These are phyloP conservation scores for Drosophila pseudoobscura DNA, from an alignment of 1,140 invertebrate genomes.

Conservation along the genomic window DNA sequence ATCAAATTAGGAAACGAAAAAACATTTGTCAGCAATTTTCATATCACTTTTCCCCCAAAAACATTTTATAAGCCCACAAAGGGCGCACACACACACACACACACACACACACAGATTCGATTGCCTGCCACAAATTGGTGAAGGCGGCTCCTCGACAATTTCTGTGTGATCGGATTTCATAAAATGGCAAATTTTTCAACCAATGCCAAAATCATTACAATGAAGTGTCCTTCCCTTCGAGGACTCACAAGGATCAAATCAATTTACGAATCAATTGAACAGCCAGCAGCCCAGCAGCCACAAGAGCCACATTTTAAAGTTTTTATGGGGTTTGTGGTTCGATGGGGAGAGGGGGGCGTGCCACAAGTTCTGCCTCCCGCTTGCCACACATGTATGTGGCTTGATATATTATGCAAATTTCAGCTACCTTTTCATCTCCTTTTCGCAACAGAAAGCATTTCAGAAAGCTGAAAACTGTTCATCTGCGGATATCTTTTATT, in stretches of 20 bases:
- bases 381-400: constrained; percentile 21
- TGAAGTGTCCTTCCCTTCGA: constrained; percentile 29
- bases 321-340: constrained; percentile 38
- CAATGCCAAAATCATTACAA: constrained; percentile 64
- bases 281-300: constrained; percentile 38
- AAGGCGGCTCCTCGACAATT: constrained; percentile 57
- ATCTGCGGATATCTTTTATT: constrained; percentile 54
- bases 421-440: constrained; percentile 29
- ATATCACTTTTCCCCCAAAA: constrained; percentile 17
- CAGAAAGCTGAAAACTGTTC: constrained; percentile 4
- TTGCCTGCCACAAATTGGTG: constrained; percentile 54
- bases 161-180: constrained; percentile 54
- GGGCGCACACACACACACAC: not conserved
- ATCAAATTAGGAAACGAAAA: constrained; percentile 1
- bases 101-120: constrained; percentile 36
- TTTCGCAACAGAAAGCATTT: constrained; percentile 14
- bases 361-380: not conserved
- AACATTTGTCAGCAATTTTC: constrained; percentile 46
- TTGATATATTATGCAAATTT: constrained; percentile 72
- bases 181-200: constrained; percentile 56
- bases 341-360: constrained; percentile 25
- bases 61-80: constrained; percentile 37
- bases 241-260: constrained; percentile 54
- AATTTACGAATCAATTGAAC: constrained; percentile 66
- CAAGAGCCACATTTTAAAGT: constrained; percentile 53